These are phyloP conservation scores for Gymnocheta viridis DNA, from an alignment of 2,888 invertebrate species.

Conservation along the genomic window DNA sequence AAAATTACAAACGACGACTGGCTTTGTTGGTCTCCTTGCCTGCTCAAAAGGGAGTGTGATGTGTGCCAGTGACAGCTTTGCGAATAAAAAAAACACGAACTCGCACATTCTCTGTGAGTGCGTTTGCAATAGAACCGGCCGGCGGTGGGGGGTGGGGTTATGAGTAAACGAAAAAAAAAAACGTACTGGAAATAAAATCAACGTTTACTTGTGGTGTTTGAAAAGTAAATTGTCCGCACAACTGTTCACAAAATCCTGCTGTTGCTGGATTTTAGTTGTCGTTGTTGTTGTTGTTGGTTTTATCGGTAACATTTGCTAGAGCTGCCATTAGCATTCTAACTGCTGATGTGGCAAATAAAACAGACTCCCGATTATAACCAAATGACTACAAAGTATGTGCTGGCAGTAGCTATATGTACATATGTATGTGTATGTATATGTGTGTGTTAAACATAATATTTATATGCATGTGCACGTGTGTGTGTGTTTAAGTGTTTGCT, in stretches of 20 bases:
- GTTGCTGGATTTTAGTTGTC: conserved; percentile 52
- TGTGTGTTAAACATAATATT: neutral
- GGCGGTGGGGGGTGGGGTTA: conserved; percentile 16
- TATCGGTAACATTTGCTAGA: conserved; percentile 68
- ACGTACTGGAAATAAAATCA: conserved; percentile 70
- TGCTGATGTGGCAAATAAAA: conserved; percentile 73
- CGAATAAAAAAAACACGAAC: conserved; percentile 34
- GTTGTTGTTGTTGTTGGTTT: conserved; percentile 54
- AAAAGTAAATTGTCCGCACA: conserved; percentile 77
- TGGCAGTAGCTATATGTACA: neutral
- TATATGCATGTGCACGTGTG: neutral
- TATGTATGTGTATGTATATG: neutral
- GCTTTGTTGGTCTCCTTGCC: conserved; percentile 35
- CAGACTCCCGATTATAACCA: conserved; percentile 69
- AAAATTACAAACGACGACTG: conserved; percentile 54
- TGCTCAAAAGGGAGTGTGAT: conserved; percentile 50
- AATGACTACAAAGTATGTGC: conserved; percentile 65
- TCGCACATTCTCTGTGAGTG: neutral
- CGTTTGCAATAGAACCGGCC: neutral
- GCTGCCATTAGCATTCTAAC: conserved; percentile 69
- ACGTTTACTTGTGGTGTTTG: conserved; percentile 63
- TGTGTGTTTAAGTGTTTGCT: conserved; percentile 9
- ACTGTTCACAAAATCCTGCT: conserved; percentile 73
- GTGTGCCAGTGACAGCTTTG: conserved; percentile 72
- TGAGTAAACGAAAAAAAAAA: conserved; percentile 36